A percentile compares a stretch with the other conserved stretches of the same genome.
These are phyloP conservation scores for Agriopis aurantiaria DNA, from an alignment of 2,888 invertebrate genomes.

Conservation along the genomic window DNA sequence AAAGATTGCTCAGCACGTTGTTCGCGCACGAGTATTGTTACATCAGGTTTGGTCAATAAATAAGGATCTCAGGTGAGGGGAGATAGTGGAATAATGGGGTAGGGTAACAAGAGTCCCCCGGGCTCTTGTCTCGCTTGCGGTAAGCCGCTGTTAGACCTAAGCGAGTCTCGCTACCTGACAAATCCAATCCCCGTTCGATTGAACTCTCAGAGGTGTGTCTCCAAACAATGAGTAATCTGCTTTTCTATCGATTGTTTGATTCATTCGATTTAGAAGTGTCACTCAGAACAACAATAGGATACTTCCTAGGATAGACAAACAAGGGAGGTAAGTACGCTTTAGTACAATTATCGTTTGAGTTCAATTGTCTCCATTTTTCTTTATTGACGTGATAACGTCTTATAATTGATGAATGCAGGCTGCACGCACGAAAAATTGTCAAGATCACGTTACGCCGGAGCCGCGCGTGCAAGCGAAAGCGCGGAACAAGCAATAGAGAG, in stretches of 20 bases:
- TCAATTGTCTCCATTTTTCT: too few species aligned
- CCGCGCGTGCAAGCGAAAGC: too few species aligned
- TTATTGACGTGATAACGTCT: too few species aligned
- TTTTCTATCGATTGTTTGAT: constrained; percentile 34
- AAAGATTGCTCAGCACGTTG: constrained; percentile 58
- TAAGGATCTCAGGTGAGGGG: constrained; percentile 64
- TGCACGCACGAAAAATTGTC: too few species aligned
- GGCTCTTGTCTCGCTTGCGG: constrained; percentile 64
- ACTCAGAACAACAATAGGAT: constrained; percentile 8
- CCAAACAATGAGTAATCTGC: constrained; percentile 50
- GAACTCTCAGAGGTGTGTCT: constrained; percentile 52
- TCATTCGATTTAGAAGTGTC: constrained; percentile 34
- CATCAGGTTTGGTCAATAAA: constrained; percentile 68
- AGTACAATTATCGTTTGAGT: too few species aligned
- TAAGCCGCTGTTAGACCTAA: constrained; percentile 65
- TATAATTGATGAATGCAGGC: too few species aligned
- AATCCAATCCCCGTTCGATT: constrained; percentile 60
- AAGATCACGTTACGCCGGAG: too few species aligned
- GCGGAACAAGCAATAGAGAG: too few species aligned
- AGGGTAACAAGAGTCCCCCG: constrained; percentile 62
- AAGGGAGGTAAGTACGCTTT: too few species aligned
- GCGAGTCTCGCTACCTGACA: constrained; percentile 52
- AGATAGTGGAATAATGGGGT: constrained; percentile 71
- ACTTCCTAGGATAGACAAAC: neutral
- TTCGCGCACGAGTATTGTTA: constrained; percentile 58